Evolutionary conservation across 2,113 vertebrate species (phyloP).

Genomic region (Sceloporus undulatus): DNA sequence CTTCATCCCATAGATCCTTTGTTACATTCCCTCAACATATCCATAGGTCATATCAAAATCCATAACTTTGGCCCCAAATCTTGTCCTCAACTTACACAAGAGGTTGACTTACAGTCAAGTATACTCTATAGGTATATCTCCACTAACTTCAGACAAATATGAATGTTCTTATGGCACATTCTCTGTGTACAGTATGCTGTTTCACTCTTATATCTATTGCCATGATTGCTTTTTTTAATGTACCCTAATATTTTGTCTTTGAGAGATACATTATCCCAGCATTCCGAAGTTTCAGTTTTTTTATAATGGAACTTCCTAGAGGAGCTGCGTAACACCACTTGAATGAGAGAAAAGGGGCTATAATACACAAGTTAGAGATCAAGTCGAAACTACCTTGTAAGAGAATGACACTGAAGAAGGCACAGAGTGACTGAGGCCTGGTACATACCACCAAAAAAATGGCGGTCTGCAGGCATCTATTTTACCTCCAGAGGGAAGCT

Average conservation of each 20-base stretch:
- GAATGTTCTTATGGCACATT: not conserved
- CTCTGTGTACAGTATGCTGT: not conserved
- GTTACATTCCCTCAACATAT: too few species aligned
- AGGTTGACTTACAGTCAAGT: too few species aligned
- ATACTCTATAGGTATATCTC: too few species aligned
- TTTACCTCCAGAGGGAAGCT: too few species aligned
- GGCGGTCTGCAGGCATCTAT: too few species aligned
- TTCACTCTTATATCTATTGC: not conserved
- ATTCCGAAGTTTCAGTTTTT: not conserved
- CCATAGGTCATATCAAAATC: too few species aligned
- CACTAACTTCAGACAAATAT: too few species aligned
- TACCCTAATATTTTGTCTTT: not conserved
- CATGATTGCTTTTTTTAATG: not conserved
- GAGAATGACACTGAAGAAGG: not conserved
- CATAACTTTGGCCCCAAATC: too few species aligned
- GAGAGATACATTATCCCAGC: not conserved
- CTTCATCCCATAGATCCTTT: too few species aligned
- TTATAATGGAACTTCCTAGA: not conserved
- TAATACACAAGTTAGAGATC: not conserved
- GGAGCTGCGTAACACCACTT: not conserved
- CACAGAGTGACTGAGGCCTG: fast-evolving
- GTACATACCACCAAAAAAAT: too few species aligned
- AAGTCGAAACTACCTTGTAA: not conserved
- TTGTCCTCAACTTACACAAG: too few species aligned
- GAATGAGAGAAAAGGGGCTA: not conserved